Conservation (phyloP, 2,888 invertebrate genomes). For the Caenorhabditis zanzibari region DNA sequence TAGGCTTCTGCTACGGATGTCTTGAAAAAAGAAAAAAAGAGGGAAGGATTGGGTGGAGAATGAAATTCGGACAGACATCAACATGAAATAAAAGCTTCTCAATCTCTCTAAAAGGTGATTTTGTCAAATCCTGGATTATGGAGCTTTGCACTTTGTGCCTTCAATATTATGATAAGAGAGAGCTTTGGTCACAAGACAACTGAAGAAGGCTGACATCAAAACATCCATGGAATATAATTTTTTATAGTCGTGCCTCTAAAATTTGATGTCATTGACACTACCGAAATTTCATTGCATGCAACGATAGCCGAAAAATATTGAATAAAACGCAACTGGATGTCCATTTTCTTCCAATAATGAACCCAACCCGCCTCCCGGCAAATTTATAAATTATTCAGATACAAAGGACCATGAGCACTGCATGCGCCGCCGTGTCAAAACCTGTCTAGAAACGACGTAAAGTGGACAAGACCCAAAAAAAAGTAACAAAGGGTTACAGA, state of each 20-base stretch:
- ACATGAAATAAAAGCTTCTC: conserved; percentile 35
- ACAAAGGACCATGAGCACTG: conserved; percentile 40
- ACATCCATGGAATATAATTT: conserved; percentile 22
- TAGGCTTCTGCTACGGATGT: conserved; percentile 18
- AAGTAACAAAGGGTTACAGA: conserved; percentile 38
- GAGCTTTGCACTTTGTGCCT: conserved; percentile 40
- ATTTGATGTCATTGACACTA: conserved; percentile 9
- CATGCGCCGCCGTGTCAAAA: background rate
- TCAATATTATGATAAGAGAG: conserved; percentile 46
- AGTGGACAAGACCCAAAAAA: conserved; percentile 8
- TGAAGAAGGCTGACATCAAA: conserved; percentile 9
- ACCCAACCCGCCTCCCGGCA: conserved; percentile 55
- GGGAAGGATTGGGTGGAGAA: background rate
- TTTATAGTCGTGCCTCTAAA: background rate
- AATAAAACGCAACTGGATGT: conserved; percentile 38
- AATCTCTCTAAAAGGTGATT: conserved; percentile 38
- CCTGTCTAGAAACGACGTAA: conserved; percentile 27
- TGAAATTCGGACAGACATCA: background rate
- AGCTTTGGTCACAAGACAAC: conserved; percentile 42
- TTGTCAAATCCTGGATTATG: conserved; percentile 55
- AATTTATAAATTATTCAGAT: conserved; percentile 60
- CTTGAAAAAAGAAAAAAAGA: background rate
- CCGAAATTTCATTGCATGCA: conserved; percentile 22
- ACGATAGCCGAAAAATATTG: conserved; percentile 6
- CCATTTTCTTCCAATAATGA: conserved; percentile 53